Conservation (phyloP, 2,113 vertebrate species). For the Gambusia affinis region DNA sequence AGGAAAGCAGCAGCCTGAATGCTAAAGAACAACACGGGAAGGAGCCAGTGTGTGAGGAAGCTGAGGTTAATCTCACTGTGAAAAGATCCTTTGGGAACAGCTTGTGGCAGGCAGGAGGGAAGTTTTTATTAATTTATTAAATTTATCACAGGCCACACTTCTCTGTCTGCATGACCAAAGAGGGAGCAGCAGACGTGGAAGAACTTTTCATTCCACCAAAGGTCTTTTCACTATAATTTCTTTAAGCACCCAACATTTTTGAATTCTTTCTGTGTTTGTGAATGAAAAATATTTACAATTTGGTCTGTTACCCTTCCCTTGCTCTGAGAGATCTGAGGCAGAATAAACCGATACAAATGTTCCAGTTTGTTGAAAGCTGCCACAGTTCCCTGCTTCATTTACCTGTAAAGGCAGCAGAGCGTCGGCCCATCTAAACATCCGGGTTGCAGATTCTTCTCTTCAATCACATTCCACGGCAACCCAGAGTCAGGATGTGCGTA, state of each 20-base stretch:
- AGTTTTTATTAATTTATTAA: neutral
- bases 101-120: neutral
- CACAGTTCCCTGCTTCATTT: neutral
- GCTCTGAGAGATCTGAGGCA: no score
- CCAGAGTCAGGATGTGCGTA: neutral
- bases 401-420: neutral
- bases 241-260: slow-evolving; percentile 13
- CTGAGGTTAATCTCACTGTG: neutral
- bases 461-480: neutral
- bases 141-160: slow-evolving; percentile 31
- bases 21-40: neutral
- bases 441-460: neutral
- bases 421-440: neutral
- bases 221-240: slow-evolving; percentile 49
- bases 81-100: neutral
- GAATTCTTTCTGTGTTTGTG: no score
- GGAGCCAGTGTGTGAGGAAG: neutral
- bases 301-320: no score
- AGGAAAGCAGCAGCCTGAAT: neutral
- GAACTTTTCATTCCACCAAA: slow-evolving; percentile 55
- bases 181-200: slow-evolving; percentile 54
- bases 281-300: no score
- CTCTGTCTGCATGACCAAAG: slow-evolving; percentile 27
- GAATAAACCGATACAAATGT: no score
- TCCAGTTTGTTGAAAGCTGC: neutral